Evolutionary conservation across 2,113 vertebrate genomes (phyloP).

Genomic region (Campylomormyrus tamandua): DNA sequence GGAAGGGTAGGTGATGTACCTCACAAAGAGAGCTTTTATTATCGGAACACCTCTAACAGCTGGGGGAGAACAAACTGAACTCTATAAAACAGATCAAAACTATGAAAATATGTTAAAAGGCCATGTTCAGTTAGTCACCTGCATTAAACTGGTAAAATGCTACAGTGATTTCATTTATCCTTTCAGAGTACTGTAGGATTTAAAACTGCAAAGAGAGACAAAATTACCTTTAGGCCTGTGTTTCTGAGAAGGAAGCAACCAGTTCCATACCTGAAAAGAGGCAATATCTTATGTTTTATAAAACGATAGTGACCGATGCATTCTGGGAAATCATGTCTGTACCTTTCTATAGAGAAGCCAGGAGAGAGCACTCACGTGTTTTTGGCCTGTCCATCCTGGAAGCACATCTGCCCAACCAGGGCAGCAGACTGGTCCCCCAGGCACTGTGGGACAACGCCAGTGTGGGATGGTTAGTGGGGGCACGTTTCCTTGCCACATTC

Average conservation of each 20-base stretch:
- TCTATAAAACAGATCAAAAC: not conserved
- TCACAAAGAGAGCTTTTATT: not conserved
- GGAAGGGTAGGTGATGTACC: not conserved
- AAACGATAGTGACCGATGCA: not conserved
- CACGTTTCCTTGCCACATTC: not conserved
- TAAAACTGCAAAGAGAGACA: not conserved
- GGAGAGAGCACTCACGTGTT: conserved; percentile 76
- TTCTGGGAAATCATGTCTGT: not conserved
- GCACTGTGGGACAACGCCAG: conserved; percentile 64
- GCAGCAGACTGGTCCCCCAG: conserved; percentile 96
- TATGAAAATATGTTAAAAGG: not conserved
- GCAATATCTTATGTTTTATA: not conserved
- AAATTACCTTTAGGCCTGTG: conserved; percentile 79
- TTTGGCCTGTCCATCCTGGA: conserved; percentile 86
- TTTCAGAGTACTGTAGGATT: not conserved
- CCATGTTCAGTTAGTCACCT: not conserved
- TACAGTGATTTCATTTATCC: not conserved
- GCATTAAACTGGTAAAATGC: not conserved
- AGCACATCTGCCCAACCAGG: conserved; percentile 94
- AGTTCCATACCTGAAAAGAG: conserved; percentile 78
- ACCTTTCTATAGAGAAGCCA: not conserved
- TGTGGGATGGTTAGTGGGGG: not conserved
- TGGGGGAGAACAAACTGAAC: not conserved
- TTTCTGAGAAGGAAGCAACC: conserved; percentile 93
- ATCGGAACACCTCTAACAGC: not conserved